Conservation (phyloP, 2,888 invertebrate genomes). For the Mayetiola destructor region DNA sequence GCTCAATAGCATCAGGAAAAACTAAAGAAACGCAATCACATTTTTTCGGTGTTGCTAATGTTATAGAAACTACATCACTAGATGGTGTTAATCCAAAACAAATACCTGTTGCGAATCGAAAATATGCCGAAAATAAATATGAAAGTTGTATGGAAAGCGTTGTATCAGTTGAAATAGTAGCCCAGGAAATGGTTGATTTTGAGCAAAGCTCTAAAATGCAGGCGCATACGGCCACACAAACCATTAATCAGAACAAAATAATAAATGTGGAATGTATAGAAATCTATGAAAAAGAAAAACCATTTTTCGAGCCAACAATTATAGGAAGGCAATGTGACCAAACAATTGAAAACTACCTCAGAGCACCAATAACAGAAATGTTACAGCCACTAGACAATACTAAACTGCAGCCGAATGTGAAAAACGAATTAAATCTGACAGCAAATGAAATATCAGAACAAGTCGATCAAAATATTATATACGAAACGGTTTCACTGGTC, state of each 20-base stretch:
- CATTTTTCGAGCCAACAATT: too few species aligned
- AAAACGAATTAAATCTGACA: background rate
- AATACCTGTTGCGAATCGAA: background rate
- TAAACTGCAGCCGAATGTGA: background rate
- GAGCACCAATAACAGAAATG: background rate
- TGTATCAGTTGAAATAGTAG: background rate
- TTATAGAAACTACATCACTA: background rate
- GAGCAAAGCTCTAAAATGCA: background rate
- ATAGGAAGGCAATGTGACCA: background rate
- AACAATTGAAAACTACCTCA: background rate
- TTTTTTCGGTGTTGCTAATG: background rate
- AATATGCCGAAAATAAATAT: background rate
- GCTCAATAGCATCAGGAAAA: constrained; percentile 19
- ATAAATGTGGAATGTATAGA: background rate
- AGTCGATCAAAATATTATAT: background rate
- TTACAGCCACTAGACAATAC: background rate
- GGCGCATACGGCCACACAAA: background rate
- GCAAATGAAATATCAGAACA: background rate
- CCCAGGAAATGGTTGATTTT: background rate
- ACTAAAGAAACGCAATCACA: constrained; percentile 29
- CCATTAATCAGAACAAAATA: background rate
- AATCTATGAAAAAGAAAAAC: background rate
- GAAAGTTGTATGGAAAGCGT: background rate
- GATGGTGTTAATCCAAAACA: background rate
- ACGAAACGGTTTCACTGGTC: background rate